Evolutionary conservation across 2,888 invertebrate genomes (phyloP).

Genomic region (Cryptus armator): DNA sequence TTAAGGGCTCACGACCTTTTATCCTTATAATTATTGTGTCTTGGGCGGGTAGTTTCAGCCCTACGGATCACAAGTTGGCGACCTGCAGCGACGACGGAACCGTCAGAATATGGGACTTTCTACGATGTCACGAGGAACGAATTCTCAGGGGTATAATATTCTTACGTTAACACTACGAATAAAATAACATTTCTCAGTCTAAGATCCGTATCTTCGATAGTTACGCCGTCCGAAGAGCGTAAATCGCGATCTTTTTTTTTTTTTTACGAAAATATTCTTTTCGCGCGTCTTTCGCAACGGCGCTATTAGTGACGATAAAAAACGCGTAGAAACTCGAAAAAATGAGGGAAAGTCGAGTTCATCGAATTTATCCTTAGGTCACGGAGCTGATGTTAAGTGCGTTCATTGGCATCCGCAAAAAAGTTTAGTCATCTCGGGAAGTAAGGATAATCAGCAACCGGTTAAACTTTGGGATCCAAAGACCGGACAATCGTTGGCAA

Average conservation of each 20-base stretch:
- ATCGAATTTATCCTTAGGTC: conserved; percentile 87
- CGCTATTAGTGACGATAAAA: background rate
- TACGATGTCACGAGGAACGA: conserved; percentile 97
- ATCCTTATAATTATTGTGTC: conserved; percentile 70
- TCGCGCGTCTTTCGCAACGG: background rate
- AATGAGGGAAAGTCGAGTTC: conserved; percentile 34
- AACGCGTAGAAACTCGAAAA: background rate
- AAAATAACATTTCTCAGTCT: conserved; percentile 36
- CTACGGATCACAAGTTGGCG: conserved; percentile 99
- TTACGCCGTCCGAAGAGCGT: background rate
- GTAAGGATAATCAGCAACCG: conserved; percentile 99
- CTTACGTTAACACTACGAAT: background rate
- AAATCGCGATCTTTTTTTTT: background rate
- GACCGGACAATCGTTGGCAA: conserved; percentile 97
- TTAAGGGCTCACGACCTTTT: conserved; percentile 61
- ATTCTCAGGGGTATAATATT: conserved; percentile 90
- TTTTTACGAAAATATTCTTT: background rate
- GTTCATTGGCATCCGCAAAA: conserved; percentile 99
- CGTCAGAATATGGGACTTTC: conserved; percentile 99
- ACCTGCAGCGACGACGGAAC: conserved; percentile 99
- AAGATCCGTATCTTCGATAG: conserved; percentile 9
- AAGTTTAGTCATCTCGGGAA: conserved; percentile 98
- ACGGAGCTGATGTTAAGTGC: conserved; percentile 99
- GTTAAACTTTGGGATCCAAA: conserved; percentile 99
- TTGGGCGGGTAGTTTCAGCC: conserved; percentile 94